Evolutionary conservation across 1,140 invertebrate genomes (phyloP), one percentile per base, ranked within the genome.

Genomic region (Lasaia peninsularis): DNA sequence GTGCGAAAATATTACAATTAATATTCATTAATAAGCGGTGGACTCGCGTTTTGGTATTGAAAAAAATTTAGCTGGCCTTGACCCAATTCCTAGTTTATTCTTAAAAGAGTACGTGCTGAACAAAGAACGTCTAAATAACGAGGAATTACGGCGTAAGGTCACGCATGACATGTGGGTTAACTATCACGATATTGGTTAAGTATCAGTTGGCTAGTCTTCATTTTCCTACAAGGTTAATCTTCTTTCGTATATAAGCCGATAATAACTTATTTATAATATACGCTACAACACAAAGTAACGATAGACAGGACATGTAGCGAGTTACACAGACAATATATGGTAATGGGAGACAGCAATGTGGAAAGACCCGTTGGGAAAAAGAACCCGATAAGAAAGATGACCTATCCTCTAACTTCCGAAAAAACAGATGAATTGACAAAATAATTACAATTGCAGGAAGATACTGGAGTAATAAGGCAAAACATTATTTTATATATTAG

Each of bases 21-120:
- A 28, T 6, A 40, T 18, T 40, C 18, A 44, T 44, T 44, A 44
- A 44, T 2, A 40, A 44, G 18, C 14, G 2, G 7, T 37, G 16
- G 14, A 14, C 14, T 2, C 40, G 20, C 40, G 11, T 21, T 20
- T 6, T 11, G n/a, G 20, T 20, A 20, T 48, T 6, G 35, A 21
- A 48, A 48, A 48, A 48, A 48, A 48, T 18, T 16, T 21, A 24
- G 8, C 24, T 48, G 7, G 14, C 40, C 40, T 48, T 48, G 20
- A 48, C 40, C 40, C n/a, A 48, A 48, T 48, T 48, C 14, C 40
- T 48, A 48, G 40, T 48, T 48, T 48, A 48, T 48, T 48, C 40
- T 48, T 48, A 24, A 20, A 48, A 48, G 20, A 20, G 18, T 48
- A 48, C 40, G 40, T 11, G 40, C 40, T 18, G 40, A 48, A 48